Conservation (phyloP, 2,113 vertebrate genomes). For the Hydrochoerus hydrochaeris region DNA sequence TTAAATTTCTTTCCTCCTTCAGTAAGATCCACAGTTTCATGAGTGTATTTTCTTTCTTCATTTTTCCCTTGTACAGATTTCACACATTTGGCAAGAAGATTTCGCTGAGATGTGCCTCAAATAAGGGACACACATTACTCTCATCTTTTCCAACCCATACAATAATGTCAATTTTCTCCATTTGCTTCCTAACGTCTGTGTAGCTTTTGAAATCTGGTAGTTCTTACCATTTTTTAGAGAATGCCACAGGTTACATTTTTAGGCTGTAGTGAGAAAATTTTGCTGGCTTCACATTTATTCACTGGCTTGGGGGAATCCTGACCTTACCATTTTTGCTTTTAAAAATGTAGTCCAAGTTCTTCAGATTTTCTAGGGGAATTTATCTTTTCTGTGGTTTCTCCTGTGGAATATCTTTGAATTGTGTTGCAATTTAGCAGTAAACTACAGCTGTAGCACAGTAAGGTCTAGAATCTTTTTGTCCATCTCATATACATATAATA, state of each 20-base stretch:
- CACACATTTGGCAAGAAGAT: not conserved
- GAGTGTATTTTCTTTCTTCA: not conserved
- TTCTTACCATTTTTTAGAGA: not conserved
- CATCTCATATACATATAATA: not conserved
- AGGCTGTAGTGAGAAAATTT: slow-evolving; percentile 4
- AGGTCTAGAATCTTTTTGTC: not conserved
- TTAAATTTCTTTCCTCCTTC: slow-evolving; percentile 11
- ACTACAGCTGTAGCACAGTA: not conserved
- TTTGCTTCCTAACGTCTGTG: not conserved
- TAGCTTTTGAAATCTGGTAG: slow-evolving; percentile 17
- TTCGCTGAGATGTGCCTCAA: not conserved
- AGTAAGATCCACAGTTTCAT: not conserved
- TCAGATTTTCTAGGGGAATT: not conserved
- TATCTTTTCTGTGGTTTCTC: slow-evolving; percentile 22
- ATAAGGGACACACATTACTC: not conserved
- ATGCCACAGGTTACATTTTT: slow-evolving; percentile 13
- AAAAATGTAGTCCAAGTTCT: not conserved
- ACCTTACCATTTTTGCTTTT: not conserved
- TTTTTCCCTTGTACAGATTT: slow-evolving; percentile 50
- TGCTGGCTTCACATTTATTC: slow-evolving; percentile 36
- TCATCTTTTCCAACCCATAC: slow-evolving; percentile 2
- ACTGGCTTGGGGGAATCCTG: not conserved
- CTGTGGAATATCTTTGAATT: not conserved
- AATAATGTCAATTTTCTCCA: slow-evolving; percentile 16
- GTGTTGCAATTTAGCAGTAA: not conserved